Evolutionary conservation across 2,113 vertebrate species (phyloP).

Genomic region (Bucco capensis): DNA sequence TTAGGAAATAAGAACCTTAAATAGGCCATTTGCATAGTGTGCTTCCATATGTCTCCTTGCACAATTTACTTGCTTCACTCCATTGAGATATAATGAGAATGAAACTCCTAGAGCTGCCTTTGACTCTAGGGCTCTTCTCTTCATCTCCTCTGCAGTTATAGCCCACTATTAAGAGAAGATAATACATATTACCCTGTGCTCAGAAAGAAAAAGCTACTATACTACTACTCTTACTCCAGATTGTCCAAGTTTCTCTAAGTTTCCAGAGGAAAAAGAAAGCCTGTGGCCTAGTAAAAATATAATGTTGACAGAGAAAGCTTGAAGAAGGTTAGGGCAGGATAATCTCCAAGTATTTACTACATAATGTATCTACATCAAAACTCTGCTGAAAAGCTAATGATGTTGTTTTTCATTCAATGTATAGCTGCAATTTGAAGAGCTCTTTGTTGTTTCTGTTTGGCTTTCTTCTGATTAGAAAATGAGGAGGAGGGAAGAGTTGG

Average conservation of each 20-base stretch:
- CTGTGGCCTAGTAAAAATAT: neutral
- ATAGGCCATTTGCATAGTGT: constrained; percentile 17
- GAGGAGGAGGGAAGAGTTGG: neutral
- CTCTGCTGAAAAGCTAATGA: neutral
- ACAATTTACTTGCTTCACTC: constrained; percentile 47
- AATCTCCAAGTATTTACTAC: neutral
- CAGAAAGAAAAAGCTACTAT: neutral
- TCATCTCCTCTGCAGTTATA: neutral
- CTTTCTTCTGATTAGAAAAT: neutral
- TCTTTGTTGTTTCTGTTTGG: neutral
- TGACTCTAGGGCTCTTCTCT: constrained; percentile 3
- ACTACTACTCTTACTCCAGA: neutral
- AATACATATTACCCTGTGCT: neutral
- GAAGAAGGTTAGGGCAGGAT: neutral
- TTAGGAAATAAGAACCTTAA: constrained; percentile 48
- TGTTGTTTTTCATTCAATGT: neutral
- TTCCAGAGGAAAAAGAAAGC: neutral
- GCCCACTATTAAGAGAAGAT: neutral
- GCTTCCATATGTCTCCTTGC: constrained; percentile 50
- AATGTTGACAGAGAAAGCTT: neutral
- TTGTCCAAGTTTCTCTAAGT: neutral
- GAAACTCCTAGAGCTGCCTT: constrained; percentile 22
- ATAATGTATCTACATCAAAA: neutral
- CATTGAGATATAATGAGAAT: constrained; percentile 47
- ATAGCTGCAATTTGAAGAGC: neutral